These are phyloP conservation scores for Polydrusus pterygomalis DNA, from an alignment of 2,888 invertebrate species.

Conservation along the genomic window DNA sequence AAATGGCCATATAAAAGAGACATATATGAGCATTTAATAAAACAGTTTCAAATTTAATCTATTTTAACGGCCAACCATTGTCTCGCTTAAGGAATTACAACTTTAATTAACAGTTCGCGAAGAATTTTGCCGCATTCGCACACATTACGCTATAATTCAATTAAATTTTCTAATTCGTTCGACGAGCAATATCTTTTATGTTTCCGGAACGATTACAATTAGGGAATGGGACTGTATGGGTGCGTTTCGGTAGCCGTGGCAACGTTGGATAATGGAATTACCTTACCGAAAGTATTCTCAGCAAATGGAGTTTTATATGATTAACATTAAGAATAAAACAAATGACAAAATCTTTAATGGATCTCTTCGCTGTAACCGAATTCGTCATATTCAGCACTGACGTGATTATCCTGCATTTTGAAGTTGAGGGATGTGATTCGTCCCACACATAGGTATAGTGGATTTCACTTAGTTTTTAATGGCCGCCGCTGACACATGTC, in stretches of 20 bases:
- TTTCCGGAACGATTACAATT: conserved; percentile 36
- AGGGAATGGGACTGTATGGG: conserved; percentile 22
- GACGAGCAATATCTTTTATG: conserved; percentile 66
- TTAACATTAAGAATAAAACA: too few relatives aligned
- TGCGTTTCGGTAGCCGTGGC: conserved; percentile 5
- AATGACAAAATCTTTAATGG: too few relatives aligned
- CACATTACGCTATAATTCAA: conserved; percentile 65
- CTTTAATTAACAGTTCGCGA: conserved; percentile 70
- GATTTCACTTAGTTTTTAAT: too few relatives aligned
- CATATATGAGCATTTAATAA: conserved; percentile 68
- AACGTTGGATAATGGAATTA: conserved; percentile 1
- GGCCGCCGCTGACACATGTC: too few relatives aligned
- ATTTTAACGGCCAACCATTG: conserved; percentile 72
- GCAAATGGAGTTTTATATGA: too few relatives aligned
- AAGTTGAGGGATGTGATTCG: too few relatives aligned
- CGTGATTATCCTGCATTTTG: too few relatives aligned
- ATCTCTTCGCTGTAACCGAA: too few relatives aligned
- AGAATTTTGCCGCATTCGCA: conserved; percentile 63
- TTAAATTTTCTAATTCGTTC: conserved; percentile 67
- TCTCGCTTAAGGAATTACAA: conserved; percentile 70
- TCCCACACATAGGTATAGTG: too few relatives aligned
- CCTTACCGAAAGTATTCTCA: background rate
- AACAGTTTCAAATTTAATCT: conserved; percentile 72
- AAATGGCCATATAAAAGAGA: conserved; percentile 49
- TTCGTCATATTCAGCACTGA: too few relatives aligned